Conservation (phyloP, 2,888 invertebrate species). For the Cephus pygmeus region DNA sequence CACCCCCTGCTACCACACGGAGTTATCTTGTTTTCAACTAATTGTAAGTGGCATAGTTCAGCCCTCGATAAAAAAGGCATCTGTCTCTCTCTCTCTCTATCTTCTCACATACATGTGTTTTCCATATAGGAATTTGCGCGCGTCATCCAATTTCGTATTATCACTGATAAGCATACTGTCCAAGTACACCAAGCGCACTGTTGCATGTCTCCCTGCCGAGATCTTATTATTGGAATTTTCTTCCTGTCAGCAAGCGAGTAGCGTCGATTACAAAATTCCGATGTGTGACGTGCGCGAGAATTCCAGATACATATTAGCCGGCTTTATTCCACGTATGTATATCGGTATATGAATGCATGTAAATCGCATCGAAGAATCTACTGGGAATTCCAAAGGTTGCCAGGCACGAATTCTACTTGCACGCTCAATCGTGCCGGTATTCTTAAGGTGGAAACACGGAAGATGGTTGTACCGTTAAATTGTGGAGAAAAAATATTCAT, state of each 20-base stretch:
- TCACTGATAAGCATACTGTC: neutral
- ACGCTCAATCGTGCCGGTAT: neutral
- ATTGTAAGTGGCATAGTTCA: conserved; percentile 58
- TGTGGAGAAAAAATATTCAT: neutral
- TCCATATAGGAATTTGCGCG: neutral
- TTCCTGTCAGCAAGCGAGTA: neutral
- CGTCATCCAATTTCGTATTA: neutral
- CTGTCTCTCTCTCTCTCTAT: neutral
- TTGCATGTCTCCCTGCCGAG: neutral
- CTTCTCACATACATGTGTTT: neutral
- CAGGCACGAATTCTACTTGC: neutral
- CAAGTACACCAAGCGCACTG: neutral
- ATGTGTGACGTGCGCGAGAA: neutral
- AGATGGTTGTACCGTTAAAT: neutral
- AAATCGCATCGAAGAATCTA: neutral
- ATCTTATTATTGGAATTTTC: neutral
- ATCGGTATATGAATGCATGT: neutral
- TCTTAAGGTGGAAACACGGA: neutral
- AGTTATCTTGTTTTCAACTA: conserved; percentile 61
- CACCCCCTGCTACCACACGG: conserved; percentile 29
- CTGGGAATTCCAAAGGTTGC: neutral
- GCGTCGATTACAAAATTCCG: neutral
- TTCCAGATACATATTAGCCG: neutral
- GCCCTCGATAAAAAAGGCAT: conserved; percentile 26
- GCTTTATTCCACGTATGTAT: neutral